phyloP scores from a whole-genome alignment of 2,888 invertebrate species.

The Caenorhabditis sp. region DNA sequence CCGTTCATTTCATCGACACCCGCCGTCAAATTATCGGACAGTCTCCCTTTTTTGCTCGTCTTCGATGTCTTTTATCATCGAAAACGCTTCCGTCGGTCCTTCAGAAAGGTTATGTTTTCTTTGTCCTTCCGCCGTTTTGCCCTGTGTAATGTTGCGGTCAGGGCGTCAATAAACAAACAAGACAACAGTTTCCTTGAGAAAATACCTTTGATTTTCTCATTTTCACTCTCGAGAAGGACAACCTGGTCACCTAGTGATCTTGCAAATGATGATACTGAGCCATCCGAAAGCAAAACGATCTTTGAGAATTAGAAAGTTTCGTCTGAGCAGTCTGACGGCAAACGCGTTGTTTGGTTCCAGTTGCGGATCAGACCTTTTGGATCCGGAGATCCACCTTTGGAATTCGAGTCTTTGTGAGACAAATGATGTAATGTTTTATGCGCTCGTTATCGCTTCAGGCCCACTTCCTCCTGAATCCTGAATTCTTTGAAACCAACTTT shows the following conservation, averaged over 20 bases:
- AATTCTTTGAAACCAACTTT: slow-evolving; percentile 7
- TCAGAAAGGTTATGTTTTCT: neutral
- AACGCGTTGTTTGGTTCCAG: slow-evolving; percentile 41
- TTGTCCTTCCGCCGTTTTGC: neutral
- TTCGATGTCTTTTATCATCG: neutral
- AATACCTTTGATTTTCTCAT: too few species aligned
- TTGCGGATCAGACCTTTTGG: slow-evolving; percentile 25
- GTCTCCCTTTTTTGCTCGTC: neutral
- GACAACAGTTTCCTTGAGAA: slow-evolving; percentile 16
- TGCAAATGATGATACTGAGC: neutral
- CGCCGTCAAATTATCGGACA: neutral
- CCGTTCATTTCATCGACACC: slow-evolving; percentile 35
- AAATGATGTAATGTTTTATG: slow-evolving; percentile 16
- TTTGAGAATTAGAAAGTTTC: slow-evolving; percentile 33
- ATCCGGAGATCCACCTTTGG: neutral
- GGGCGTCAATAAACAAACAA: slow-evolving; percentile 1
- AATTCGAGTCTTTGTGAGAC: neutral
- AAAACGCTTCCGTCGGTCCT: neutral
- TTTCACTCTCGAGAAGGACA: slow-evolving; percentile 14
- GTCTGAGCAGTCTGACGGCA: too few species aligned
- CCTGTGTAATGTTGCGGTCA: neutral
- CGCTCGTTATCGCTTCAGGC: slow-evolving; percentile 26
- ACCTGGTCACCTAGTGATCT: slow-evolving; percentile 14
- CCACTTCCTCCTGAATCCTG: neutral
- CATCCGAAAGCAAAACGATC: slow-evolving; percentile 6